Conservation (phyloP, 2,888 invertebrate genomes). For the Neoaliturus tenellus region DNA sequence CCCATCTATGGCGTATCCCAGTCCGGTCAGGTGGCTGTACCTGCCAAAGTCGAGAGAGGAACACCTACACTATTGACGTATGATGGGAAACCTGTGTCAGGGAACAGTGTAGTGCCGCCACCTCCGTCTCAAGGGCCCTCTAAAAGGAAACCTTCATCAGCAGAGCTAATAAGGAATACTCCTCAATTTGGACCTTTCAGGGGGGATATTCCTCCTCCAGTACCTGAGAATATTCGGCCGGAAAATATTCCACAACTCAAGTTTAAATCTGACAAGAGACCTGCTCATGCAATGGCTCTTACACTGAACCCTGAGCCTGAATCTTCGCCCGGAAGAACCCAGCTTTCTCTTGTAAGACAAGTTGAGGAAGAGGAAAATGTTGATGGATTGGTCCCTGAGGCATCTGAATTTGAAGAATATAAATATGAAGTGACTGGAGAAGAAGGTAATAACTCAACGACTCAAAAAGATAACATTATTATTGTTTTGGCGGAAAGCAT, state of each 20-base stretch:
- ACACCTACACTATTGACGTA: slow-evolving; percentile 79
- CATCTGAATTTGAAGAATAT: slow-evolving; percentile 55
- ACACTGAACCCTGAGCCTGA: slow-evolving; percentile 72
- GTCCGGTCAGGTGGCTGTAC: slow-evolving; percentile 35
- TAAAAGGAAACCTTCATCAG: slow-evolving; percentile 54
- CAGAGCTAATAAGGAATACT: slow-evolving; percentile 76
- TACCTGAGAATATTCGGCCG: slow-evolving; percentile 72
- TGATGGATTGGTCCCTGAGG: slow-evolving; percentile 46
- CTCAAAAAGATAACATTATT: neutral
- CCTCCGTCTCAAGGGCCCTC: slow-evolving; percentile 24
- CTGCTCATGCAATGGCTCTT: slow-evolving; percentile 64
- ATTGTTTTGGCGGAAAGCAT: slow-evolving; percentile 27
- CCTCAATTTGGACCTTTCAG: slow-evolving; percentile 86
- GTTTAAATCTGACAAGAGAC: slow-evolving; percentile 53
- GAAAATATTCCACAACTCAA: slow-evolving; percentile 67
- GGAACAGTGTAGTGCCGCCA: slow-evolving; percentile 72
- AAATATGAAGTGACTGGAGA: slow-evolving; percentile 62
- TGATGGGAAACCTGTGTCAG: slow-evolving; percentile 85
- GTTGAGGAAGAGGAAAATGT: slow-evolving; percentile 42
- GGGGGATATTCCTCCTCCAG: slow-evolving; percentile 82
- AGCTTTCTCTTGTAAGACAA: slow-evolving; percentile 63
- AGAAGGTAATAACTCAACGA: slow-evolving; percentile 65
- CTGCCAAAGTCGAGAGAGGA: slow-evolving; percentile 37
- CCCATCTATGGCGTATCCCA: slow-evolving; percentile 47
- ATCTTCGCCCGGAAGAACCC: slow-evolving; percentile 68